phyloP scores from a whole-genome alignment of 2,888 invertebrate genomes.

The Syritta pipiens region DNA sequence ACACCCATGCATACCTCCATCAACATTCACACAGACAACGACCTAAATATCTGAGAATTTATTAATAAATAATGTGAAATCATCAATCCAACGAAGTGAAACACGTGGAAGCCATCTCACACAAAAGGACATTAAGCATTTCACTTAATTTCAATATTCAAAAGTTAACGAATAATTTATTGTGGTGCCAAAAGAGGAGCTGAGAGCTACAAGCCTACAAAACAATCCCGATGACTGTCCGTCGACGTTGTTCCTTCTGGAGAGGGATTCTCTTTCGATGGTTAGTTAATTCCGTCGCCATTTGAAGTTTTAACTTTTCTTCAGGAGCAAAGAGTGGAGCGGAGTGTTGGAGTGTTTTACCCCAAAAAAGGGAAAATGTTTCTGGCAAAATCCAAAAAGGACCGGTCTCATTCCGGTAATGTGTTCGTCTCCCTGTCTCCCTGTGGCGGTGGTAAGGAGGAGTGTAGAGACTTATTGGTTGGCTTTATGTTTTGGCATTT shows the following conservation, averaged over 20 bases:
- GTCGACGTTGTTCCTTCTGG: constrained; percentile 21
- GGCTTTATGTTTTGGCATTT: constrained; percentile 42
- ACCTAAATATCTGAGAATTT: constrained; percentile 63
- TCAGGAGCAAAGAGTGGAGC: constrained; percentile 13
- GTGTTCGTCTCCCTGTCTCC: too few relatives aligned
- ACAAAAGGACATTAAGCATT: constrained; percentile 66
- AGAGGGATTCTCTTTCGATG: constrained; percentile 45
- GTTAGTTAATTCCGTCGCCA: constrained; percentile 62
- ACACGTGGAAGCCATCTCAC: constrained; percentile 63
- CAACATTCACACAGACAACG: too few relatives aligned
- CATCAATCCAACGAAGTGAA: constrained; percentile 61
- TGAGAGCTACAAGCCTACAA: constrained; percentile 26
- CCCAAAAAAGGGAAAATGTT: constrained; percentile 6
- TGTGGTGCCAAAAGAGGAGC: constrained; percentile 59
- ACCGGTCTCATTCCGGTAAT: constrained; percentile 31
- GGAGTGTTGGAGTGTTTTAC: constrained; percentile 1
- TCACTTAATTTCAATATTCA: constrained; percentile 68
- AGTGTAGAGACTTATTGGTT: constrained; percentile 37
- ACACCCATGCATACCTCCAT: not conserved
- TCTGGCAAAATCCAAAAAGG: constrained; percentile 39
- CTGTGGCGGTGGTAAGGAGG: not conserved
- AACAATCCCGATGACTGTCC: constrained; percentile 12
- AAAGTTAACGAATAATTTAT: constrained; percentile 66
- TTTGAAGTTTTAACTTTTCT: constrained; percentile 50
- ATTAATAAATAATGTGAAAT: constrained; percentile 67